Base-by-base conservation (phyloP, 2,888 invertebrate species). In the Dermolepida albohirtum region DNA sequence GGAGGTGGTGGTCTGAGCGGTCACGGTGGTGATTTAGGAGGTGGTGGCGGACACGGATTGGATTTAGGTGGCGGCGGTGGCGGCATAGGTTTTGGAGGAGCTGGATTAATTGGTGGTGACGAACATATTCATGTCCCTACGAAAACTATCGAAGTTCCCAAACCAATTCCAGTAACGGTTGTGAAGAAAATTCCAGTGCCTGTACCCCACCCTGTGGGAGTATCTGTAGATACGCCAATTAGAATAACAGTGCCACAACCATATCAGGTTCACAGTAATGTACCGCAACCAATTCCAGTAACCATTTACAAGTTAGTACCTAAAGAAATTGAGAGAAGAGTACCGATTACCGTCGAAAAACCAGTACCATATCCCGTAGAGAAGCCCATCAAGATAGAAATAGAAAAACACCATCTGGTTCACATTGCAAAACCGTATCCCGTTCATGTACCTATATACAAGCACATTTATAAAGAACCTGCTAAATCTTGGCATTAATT, bases 171-270 rank as follows among this genome's bases (percentile, higher is more conserved):
- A 52, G 88, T 90, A 54, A 90, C 89, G 4, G 89, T 92, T 68
- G 87, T 91, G 70, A 90, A 91, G 83, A 91, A 90, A 83, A 86
- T 90, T 71, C 90, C 90, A 0, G 87, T 91, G 10, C 89, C 91
- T 11, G 87, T 91, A 55, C 92, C 91, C 0, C 91, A 92, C 76
- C 90, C 91, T 0, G 89, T 91, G 17, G 89, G 90, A 0, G 89
- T 91, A 0, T 89, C 90, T 7, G 90, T 91, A 16, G 92, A 89
- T 39, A 89, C 89, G 80, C 87, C 89, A 75, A 85, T 92, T 71
- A 90, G 90, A 80, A 86, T 92, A 27, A 89, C 90, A 65, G 91
- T 92, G 54, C 92, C 92, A 0, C 90, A 92, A 69, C 92, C 92
- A 1, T 91, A 91, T 83, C 88, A 92, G 0, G 91, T 92, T 0